A percentile compares a stretch with the other conserved stretches of the same genome.
phyloP scores from a whole-genome alignment of 2,888 invertebrate species.

The Eustalomyia histrio region DNA sequence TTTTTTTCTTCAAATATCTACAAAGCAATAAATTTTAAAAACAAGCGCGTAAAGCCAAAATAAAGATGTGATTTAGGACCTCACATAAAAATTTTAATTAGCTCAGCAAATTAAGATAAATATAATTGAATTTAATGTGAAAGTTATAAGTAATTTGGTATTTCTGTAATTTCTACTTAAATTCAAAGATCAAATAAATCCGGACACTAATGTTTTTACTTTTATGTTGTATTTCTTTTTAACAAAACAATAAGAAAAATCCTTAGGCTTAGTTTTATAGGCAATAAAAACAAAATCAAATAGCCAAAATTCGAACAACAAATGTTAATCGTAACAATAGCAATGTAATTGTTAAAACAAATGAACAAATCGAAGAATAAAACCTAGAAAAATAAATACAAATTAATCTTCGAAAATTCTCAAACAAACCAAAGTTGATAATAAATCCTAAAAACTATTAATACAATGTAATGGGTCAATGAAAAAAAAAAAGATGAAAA shows the following conservation, averaged over 20 bases:
- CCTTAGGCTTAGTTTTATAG: constrained; percentile 70
- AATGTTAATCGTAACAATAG: constrained; percentile 62
- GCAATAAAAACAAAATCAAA: constrained; percentile 68
- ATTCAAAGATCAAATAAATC: not conserved
- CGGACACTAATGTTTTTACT: too few relatives aligned
- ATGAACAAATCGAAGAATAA: not conserved
- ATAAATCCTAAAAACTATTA: not conserved
- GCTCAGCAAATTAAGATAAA: too few relatives aligned
- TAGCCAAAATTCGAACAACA: constrained; percentile 59
- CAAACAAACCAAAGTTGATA: not conserved
- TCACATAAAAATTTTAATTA: too few relatives aligned
- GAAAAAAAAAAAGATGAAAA: not conserved
- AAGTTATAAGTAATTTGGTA: too few relatives aligned
- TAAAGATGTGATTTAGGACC: too few relatives aligned
- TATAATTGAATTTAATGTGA: too few relatives aligned
- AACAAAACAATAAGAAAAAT: not conserved
- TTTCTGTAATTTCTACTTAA: not conserved
- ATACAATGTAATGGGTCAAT: not conserved
- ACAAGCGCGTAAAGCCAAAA: too few relatives aligned
- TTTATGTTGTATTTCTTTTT: not conserved
- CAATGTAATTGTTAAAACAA: not conserved
- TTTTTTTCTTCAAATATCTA: too few relatives aligned
- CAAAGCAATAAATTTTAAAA: too few relatives aligned
- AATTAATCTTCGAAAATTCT: not conserved
- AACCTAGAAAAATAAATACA: not conserved